These are phyloP conservation scores for Aleadryas rufinucha DNA, from an alignment of 2,113 vertebrate genomes.

Conservation along the genomic window DNA sequence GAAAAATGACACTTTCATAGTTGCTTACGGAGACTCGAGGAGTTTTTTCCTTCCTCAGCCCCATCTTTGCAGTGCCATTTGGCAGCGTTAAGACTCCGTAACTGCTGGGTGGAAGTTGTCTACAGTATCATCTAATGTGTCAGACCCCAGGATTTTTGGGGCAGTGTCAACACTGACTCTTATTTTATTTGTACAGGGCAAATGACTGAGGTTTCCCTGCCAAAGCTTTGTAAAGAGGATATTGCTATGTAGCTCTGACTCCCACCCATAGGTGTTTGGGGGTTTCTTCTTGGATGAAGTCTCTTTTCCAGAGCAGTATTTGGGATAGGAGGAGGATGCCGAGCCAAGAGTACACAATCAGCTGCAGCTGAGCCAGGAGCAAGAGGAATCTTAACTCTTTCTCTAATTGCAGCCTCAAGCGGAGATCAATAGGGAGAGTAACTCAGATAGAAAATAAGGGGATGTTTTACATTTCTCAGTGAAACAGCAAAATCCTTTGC, in stretches of 20 bases:
- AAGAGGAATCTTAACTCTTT: conserved; percentile 47
- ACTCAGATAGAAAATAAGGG: conserved; percentile 27
- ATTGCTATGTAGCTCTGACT: conserved; percentile 52
- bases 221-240: conserved; percentile 66
- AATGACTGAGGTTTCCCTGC: conserved; percentile 51
- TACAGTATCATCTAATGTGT: conserved; percentile 64
- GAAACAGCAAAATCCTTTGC: conserved; percentile 46
- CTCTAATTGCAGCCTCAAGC: conserved; percentile 38
- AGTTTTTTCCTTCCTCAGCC: conserved; percentile 26
- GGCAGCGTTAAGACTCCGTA: background rate
- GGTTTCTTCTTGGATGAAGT: conserved; percentile 59
- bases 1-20: conserved; percentile 44
- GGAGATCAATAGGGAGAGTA: conserved; percentile 9
- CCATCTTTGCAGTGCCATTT: conserved; percentile 48
- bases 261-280: conserved; percentile 67
- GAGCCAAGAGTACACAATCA: conserved; percentile 48
- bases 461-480: conserved; percentile 53
- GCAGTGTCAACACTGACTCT: conserved; percentile 58
- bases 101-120: conserved; percentile 63
- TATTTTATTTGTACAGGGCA: conserved; percentile 58
- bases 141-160: conserved; percentile 66
- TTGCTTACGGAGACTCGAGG: background rate
- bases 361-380: conserved; percentile 23
- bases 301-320: background rate
- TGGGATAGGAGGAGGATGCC: background rate